Conservation (phyloP, 1,140 invertebrate genomes). For the Drosophila suzukii region DNA sequence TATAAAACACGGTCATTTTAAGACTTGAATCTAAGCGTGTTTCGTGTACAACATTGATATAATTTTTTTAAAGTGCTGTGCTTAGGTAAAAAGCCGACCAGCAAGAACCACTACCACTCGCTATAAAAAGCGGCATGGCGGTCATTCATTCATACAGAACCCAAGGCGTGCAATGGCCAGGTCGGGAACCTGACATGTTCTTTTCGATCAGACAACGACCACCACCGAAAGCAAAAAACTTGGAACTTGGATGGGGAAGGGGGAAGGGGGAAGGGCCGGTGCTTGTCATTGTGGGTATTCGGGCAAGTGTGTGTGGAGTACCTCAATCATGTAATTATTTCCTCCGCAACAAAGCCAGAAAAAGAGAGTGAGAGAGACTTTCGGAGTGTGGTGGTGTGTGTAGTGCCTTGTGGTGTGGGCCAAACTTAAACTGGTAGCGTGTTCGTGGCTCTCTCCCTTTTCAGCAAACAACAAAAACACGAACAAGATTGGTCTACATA, state of each 20-base stretch:
- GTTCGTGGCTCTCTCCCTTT: slow-evolving; percentile 45
- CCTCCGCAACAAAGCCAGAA: slow-evolving; percentile 61
- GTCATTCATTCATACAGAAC: slow-evolving; percentile 47
- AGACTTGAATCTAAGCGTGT: not conserved
- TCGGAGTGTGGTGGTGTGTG: not conserved
- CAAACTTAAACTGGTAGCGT: slow-evolving; percentile 56
- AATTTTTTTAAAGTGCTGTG: slow-evolving; percentile 10
- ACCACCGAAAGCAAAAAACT: slow-evolving; percentile 34
- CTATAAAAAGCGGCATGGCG: slow-evolving; percentile 68
- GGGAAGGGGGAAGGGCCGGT: not conserved
- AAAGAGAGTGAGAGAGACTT: slow-evolving; percentile 22
- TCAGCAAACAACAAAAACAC: slow-evolving; percentile 43
- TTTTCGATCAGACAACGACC: slow-evolving; percentile 75
- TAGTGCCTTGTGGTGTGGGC: slow-evolving; percentile 17
- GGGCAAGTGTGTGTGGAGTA: slow-evolving; percentile 53
- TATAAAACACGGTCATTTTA: too few species aligned
- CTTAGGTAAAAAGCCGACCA: slow-evolving; percentile 34
- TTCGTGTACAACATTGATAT: not conserved
- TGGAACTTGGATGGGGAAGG: too few species aligned
- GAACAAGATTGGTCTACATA: slow-evolving; percentile 43
- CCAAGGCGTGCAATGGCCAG: slow-evolving; percentile 73
- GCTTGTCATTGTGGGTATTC: slow-evolving; percentile 58
- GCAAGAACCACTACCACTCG: slow-evolving; percentile 62
- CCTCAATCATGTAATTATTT: slow-evolving; percentile 84
- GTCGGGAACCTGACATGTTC: slow-evolving; percentile 72